phyloP scores from a whole-genome alignment of 2,797 vertebrate genomes.

The Jordanella pulchra region DNA sequence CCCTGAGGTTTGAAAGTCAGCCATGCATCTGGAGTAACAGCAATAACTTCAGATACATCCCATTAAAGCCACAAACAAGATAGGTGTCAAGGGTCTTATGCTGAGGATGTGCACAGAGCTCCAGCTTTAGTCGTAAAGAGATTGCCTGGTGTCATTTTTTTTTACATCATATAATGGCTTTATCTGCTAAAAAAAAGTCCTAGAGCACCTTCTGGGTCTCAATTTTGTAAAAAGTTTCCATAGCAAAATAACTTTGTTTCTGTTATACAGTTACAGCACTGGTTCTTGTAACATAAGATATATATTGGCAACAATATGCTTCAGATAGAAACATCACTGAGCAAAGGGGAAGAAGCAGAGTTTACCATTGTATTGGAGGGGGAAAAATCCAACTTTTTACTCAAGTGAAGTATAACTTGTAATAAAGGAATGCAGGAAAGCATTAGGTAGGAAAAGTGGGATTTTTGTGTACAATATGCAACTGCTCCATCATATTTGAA shows the following conservation, averaged over 20 bases:
- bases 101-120: background rate
- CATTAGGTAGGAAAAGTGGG: slow-evolving; percentile 39
- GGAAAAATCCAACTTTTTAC: slow-evolving; percentile 47
- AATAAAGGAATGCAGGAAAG: slow-evolving; percentile 45
- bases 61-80: background rate
- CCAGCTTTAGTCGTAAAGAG: background rate
- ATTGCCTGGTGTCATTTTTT: background rate
- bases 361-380: slow-evolving; percentile 26
- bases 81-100: background rate
- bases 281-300: slow-evolving; percentile 37
- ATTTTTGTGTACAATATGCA: slow-evolving; percentile 75
- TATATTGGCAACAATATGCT: slow-evolving; percentile 32
- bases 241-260: slow-evolving; percentile 24
- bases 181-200: background rate
- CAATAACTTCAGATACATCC: background rate
- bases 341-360: slow-evolving; percentile 16
- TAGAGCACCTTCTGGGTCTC: background rate
- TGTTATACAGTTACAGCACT: slow-evolving; percentile 15
- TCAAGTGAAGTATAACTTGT: slow-evolving; percentile 54
- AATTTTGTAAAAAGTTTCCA: background rate
- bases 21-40: too few species aligned
- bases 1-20: background rate
- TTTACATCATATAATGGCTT: background rate
- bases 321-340: slow-evolving; percentile 22
- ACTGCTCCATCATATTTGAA: slow-evolving; percentile 79